These are phyloP conservation scores for Diabrotica undecimpunctata DNA, from an alignment of 1,140 invertebrate genomes.

Conservation along the genomic window DNA sequence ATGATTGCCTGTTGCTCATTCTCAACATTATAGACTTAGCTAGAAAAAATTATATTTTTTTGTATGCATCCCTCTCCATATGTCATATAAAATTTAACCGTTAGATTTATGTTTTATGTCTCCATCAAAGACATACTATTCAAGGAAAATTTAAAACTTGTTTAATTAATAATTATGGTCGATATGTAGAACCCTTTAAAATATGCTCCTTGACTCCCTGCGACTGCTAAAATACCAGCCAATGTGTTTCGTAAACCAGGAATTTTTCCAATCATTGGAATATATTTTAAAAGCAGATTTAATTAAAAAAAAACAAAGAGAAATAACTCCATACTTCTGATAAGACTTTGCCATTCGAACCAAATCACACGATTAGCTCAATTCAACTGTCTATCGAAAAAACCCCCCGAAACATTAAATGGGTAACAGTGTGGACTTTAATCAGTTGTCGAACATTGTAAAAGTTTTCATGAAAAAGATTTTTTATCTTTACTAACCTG, in stretches of 20 bases:
- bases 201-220: neutral
- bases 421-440: too few species aligned
- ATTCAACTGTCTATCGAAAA: neutral
- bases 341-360: neutral
- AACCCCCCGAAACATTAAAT: too few species aligned
- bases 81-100: too few species aligned
- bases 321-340: too few species aligned
- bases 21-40: constrained; percentile 35
- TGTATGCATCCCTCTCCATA: constrained; percentile 40
- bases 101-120: too few species aligned
- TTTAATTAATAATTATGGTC: constrained; percentile 46
- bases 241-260: constrained; percentile 6
- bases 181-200: constrained; percentile 13
- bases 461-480: too few species aligned
- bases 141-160: constrained; percentile 40
- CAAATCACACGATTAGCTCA: neutral
- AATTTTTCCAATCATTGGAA: neutral
- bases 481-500: too few species aligned
- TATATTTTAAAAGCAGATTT: neutral
- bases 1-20: constrained; percentile 29
- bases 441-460: too few species aligned
- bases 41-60: constrained; percentile 34
- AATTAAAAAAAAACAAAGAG: neutral
- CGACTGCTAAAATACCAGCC: neutral
- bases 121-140: too few species aligned